Evolutionary conservation across 2,113 vertebrate genomes (phyloP).

Genomic region (Heterochromis multidens): DNA sequence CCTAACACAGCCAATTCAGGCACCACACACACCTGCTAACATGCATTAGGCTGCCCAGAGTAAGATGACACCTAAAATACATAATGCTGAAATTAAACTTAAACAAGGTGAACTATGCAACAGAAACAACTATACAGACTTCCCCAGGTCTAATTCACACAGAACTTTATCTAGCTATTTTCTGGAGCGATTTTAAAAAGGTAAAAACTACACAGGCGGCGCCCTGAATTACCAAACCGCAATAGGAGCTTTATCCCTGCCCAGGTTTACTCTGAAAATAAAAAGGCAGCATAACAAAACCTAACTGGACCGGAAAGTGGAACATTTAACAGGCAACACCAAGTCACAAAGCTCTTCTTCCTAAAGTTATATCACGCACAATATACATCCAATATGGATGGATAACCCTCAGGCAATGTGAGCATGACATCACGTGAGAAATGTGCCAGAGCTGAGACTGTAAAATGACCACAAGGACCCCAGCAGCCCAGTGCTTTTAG

Average conservation of each 20-base stretch:
- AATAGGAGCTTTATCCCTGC: neutral
- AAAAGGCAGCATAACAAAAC: neutral
- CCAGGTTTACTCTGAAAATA: neutral
- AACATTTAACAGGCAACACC: neutral
- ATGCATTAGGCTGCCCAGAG: too few species aligned
- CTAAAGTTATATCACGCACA: neutral
- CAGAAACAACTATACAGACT: neutral
- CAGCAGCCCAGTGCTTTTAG: neutral
- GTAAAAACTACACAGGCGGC: neutral
- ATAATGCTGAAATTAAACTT: neutral
- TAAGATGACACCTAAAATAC: neutral
- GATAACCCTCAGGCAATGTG: neutral
- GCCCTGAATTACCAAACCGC: neutral
- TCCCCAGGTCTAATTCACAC: neutral
- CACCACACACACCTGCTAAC: neutral
- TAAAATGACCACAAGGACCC: neutral
- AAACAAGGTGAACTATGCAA: neutral
- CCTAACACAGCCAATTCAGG: neutral
- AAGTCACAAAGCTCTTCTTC: neutral
- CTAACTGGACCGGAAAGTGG: neutral
- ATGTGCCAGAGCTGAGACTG: neutral
- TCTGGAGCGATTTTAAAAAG: neutral
- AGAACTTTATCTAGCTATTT: neutral
- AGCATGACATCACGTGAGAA: neutral
- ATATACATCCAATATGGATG: too few species aligned